A percentile compares a stretch with the other conserved stretches of the same genome.
phyloP scores from a whole-genome alignment of 2,113 vertebrate species.

The Limanda limanda region DNA sequence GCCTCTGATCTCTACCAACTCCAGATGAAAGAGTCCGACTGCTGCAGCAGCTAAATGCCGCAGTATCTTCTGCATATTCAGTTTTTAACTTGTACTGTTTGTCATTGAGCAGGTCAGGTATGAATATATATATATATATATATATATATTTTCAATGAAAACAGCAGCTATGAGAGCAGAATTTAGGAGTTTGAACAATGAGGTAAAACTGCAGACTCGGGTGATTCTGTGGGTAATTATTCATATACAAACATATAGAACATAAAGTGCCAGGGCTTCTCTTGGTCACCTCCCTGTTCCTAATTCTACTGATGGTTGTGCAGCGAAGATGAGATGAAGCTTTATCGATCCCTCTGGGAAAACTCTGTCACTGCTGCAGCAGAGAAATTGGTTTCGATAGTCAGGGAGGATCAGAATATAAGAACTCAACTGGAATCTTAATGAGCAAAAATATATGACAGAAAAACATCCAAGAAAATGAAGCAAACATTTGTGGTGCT shows the following conservation, averaged over 20 bases:
- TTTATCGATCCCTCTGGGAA: constrained; percentile 52
- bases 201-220: no score
- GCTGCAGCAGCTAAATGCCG: no score
- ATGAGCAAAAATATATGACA: background rate
- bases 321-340: constrained; percentile 48
- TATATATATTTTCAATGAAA: no score
- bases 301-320: constrained; percentile 19
- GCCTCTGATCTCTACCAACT: no score
- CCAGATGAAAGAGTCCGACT: no score
- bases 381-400: constrained; percentile 27
- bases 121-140: no score
- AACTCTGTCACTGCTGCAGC: constrained; percentile 28
- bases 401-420: background rate
- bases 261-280: background rate
- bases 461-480: background rate
- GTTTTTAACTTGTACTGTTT: no score
- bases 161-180: no score
- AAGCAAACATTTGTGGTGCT: constrained; percentile 1
- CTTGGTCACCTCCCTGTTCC: constrained; percentile 14
- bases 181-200: no score
- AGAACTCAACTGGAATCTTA: constrained; percentile 17
- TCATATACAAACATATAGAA: background rate
- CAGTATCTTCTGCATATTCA: no score
- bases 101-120: no score
- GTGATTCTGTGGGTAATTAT: no score